Evolutionary conservation across 2,888 invertebrate genomes (phyloP).

Genomic region (Sinodicranocentrus sp.): DNA sequence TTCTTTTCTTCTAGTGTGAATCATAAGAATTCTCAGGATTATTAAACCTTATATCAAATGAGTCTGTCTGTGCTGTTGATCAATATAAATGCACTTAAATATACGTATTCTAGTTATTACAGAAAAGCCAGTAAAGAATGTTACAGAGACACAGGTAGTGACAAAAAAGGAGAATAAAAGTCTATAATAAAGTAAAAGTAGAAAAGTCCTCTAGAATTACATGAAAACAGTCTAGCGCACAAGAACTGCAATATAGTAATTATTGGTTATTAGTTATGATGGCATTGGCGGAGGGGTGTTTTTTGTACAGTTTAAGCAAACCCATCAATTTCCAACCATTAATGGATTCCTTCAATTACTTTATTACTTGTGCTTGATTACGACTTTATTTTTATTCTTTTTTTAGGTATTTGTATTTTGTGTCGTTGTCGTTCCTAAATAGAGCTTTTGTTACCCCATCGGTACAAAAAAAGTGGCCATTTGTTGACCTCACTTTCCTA

Average conservation of each 20-base stretch:
- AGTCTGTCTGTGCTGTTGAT: no score
- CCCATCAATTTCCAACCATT: slow-evolving; percentile 42
- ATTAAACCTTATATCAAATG: slow-evolving; percentile 33
- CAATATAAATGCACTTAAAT: no score
- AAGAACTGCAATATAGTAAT: background rate
- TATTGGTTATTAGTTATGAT: slow-evolving; percentile 28
- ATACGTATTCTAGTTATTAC: no score
- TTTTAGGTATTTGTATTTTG: background rate
- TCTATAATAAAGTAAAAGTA: slow-evolving; percentile 41
- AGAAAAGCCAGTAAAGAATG: background rate
- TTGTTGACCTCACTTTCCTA: slow-evolving; percentile 58
- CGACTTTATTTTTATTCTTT: slow-evolving; percentile 10
- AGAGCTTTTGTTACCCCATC: no score
- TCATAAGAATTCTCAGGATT: slow-evolving; percentile 41
- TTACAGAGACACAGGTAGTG: background rate
- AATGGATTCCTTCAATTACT: slow-evolving; percentile 42
- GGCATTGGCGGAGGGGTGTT: slow-evolving; percentile 27
- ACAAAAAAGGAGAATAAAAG: slow-evolving; percentile 21
- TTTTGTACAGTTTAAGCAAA: slow-evolving; percentile 37
- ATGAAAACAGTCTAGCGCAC: background rate
- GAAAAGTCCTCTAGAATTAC: slow-evolving; percentile 23
- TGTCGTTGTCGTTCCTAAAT: no score
- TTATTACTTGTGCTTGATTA: slow-evolving; percentile 37
- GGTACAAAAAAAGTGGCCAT: slow-evolving; percentile 43
- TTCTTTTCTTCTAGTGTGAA: slow-evolving; percentile 40